Evolutionary conservation across 2,113 vertebrate species (phyloP).

Genomic region (Bufo gargarizans): DNA sequence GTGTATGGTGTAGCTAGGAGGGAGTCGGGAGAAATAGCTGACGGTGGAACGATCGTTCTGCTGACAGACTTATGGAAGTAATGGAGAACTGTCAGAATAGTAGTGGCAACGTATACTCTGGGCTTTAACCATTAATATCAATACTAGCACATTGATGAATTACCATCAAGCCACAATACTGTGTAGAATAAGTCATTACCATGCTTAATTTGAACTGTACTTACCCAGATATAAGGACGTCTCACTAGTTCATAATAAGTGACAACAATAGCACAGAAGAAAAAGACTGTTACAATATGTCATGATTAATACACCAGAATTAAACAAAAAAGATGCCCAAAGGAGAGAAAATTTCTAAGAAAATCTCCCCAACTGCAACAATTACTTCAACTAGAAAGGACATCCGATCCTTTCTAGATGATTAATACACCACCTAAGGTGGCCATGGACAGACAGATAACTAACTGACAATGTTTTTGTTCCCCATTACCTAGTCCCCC

Average conservation of each 20-base stretch:
- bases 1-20: too few species aligned
- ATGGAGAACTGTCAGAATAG: neutral
- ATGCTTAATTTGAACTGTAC: neutral
- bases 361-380: too few species aligned
- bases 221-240: too few species aligned
- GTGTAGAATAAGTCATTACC: neutral
- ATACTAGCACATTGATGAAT: neutral
- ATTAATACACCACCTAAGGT: neutral
- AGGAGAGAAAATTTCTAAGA: too few species aligned
- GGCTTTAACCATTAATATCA: neutral
- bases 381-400: too few species aligned
- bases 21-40: too few species aligned
- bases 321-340: too few species aligned
- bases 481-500: neutral
- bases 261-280: too few species aligned
- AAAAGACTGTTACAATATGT: neutral
- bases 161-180: neutral
- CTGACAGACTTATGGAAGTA: neutral
- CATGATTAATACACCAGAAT: neutral
- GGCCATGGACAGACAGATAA: neutral
- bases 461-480: neutral
- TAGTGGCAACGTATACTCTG: neutral
- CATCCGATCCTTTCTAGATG: too few species aligned
- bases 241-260: too few species aligned
- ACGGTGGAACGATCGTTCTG: too few species aligned